These are phyloP conservation scores for Pristionchus mayeri DNA, from an alignment of 2,888 invertebrate genomes.

Conservation along the genomic window DNA sequence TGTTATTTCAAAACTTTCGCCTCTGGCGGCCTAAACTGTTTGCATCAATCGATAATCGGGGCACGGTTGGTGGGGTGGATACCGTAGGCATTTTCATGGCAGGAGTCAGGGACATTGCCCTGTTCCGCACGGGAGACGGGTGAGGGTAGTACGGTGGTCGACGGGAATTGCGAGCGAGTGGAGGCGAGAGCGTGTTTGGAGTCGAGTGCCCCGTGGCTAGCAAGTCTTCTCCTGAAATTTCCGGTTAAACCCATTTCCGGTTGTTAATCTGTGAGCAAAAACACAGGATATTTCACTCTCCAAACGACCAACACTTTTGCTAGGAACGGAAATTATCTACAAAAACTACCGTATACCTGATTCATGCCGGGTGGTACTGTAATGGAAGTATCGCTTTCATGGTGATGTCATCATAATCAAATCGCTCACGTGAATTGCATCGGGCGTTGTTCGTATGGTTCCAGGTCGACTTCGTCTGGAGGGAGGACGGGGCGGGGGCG, in stretches of 20 bases:
- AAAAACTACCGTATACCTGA: not conserved
- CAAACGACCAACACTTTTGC: not conserved
- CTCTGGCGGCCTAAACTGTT: not conserved
- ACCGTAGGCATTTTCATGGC: not conserved
- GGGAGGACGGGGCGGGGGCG: not conserved
- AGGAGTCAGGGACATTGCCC: constrained; percentile 46
- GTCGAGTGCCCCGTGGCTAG: not conserved
- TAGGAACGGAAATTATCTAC: not conserved
- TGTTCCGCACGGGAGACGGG: not conserved
- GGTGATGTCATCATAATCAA: not conserved
- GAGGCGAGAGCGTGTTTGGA: not conserved
- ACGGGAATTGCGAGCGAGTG: not conserved
- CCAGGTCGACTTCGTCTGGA: not conserved
- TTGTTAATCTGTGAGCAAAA: not conserved
- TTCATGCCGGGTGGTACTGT: not conserved
- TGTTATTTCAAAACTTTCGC: not conserved
- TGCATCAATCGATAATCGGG: constrained; percentile 39
- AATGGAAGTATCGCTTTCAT: not conserved
- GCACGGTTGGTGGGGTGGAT: too few species aligned
- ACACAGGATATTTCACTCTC: not conserved
- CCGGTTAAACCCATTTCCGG: not conserved
- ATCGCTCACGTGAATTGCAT: constrained; percentile 16
- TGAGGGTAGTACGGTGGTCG: not conserved
- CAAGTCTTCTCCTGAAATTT: constrained; percentile 33
- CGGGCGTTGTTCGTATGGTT: not conserved